Conservation (phyloP, 2,797 vertebrate genomes). For the Pantherophis vulpinus region DNA sequence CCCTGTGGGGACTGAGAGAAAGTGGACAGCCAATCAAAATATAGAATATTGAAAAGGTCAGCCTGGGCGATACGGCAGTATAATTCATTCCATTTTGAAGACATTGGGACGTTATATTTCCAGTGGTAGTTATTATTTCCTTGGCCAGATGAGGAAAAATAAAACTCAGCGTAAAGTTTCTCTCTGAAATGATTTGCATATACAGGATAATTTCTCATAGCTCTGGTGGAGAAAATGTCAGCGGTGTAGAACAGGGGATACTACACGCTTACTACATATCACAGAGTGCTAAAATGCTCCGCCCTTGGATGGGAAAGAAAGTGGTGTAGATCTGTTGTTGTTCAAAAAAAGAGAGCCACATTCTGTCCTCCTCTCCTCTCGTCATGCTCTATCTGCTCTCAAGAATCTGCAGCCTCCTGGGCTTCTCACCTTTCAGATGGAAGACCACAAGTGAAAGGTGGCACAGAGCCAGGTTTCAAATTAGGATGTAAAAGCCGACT, state of each 20-base stretch:
- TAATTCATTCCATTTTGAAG: conserved; percentile 9
- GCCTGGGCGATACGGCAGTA: not conserved
- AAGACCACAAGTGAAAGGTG: not conserved
- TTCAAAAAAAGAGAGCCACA: not conserved
- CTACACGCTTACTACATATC: not conserved
- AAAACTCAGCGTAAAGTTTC: not conserved
- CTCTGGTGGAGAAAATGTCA: not conserved
- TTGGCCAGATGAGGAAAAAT: not conserved
- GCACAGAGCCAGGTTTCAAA: not conserved
- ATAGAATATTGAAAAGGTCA: conserved; percentile 59
- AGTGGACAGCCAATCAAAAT: not conserved
- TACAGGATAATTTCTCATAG: not conserved
- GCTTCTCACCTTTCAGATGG: not conserved
- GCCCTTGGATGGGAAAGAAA: not conserved
- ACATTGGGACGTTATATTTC: not conserved
- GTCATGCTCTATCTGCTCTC: not conserved
- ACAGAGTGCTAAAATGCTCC: not conserved
- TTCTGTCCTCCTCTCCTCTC: not conserved
- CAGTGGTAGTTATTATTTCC: not conserved
- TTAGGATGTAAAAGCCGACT: not conserved
- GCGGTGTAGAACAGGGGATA: not conserved
- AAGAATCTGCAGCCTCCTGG: not conserved
- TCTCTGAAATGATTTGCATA: not conserved
- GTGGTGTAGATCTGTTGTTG: not conserved
- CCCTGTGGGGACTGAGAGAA: not conserved